Conservation (phyloP, 2,113 vertebrate species). For the Ariopsis seemanni region DNA sequence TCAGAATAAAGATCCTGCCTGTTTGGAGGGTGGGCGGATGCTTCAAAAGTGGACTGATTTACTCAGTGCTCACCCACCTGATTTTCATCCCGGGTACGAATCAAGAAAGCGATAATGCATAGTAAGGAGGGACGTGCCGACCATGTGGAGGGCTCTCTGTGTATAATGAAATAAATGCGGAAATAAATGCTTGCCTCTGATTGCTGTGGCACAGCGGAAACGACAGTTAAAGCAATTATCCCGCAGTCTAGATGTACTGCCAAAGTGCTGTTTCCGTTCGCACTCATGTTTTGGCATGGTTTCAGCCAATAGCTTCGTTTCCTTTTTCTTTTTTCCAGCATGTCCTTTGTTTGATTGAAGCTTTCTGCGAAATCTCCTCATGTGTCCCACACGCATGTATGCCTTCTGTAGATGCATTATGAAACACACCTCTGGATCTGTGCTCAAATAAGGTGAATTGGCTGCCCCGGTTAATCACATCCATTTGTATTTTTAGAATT, state of each 20-base stretch:
- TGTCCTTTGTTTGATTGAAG: constrained; percentile 28
- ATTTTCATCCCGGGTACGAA: constrained; percentile 22
- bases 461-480: not conserved
- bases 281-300: constrained; percentile 17
- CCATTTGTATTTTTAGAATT: constrained; percentile 18
- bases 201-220: constrained; percentile 28
- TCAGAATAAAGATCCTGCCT: constrained; percentile 40
- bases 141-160: constrained; percentile 23
- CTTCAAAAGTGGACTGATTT: constrained; percentile 43
- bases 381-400: not conserved
- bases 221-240: constrained; percentile 39
- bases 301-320: constrained; percentile 7
- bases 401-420: not conserved
- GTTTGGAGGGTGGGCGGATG: constrained; percentile 47
- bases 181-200: constrained; percentile 34
- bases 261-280: constrained; percentile 34
- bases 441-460: not conserved
- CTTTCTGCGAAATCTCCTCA: not conserved
- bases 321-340: not conserved
- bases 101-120: constrained; percentile 11
- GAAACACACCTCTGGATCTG: not conserved
- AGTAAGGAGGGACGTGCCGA: constrained; percentile 26
- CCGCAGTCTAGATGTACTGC: constrained; percentile 25
- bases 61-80: constrained; percentile 20
- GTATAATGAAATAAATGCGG: constrained; percentile 40